A percentile compares a stretch with the other conserved stretches of the same genome.
Evolutionary conservation across 2,113 vertebrate species (phyloP).

Genomic region (Oreochromis tanganicae): DNA sequence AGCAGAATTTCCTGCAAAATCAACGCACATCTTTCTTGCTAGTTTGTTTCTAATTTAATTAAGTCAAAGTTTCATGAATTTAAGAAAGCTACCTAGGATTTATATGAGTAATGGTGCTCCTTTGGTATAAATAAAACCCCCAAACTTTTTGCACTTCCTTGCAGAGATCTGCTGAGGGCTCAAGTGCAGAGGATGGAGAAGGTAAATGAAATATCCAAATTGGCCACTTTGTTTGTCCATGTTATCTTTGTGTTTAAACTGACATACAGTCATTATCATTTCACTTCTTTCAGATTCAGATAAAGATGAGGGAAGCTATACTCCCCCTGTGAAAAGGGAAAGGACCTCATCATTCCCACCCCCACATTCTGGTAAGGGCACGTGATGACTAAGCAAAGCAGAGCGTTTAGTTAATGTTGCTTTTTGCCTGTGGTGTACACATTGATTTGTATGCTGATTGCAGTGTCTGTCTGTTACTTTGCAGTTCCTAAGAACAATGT

Average conservation of each 20-base stretch:
- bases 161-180: conserved; percentile 90
- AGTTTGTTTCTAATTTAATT: background rate
- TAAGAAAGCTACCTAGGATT: background rate
- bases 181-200: conserved; percentile 94
- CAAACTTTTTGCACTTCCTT: conserved; percentile 33
- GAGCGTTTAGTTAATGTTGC: background rate
- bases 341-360: conserved; percentile 91
- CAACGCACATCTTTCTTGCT: background rate
- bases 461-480: conserved; percentile 43
- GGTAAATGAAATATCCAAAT: conserved; percentile 69
- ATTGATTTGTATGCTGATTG: conserved; percentile 58
- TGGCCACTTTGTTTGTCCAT: background rate
- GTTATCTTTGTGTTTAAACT: background rate
- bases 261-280: background rate
- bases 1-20: background rate
- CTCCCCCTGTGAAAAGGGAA: conserved; percentile 92
- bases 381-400: conserved; percentile 18
- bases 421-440: conserved; percentile 24
- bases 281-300: conserved; percentile 82
- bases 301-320: conserved; percentile 88
- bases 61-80: background rate
- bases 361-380: conserved; percentile 85
- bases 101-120: background rate
- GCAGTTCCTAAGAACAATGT: conserved; percentile 95
- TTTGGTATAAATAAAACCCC: background rate